These are phyloP conservation scores for Idaea dimidiata DNA, from an alignment of 2,888 invertebrate genomes.

Conservation along the genomic window DNA sequence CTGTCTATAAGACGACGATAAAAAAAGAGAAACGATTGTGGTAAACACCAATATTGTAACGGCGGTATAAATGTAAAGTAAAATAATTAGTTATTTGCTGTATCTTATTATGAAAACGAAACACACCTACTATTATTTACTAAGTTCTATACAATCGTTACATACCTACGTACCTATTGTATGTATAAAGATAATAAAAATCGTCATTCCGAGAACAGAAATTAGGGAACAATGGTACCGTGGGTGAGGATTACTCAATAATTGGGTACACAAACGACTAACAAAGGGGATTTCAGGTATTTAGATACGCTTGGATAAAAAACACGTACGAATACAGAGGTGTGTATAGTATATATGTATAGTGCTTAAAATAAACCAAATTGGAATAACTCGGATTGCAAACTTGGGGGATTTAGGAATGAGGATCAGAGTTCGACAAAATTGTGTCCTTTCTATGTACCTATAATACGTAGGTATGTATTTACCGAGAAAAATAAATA, in stretches of 20 bases:
- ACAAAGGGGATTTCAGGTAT: constrained; percentile 45
- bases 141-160: too few species aligned
- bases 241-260: constrained; percentile 53
- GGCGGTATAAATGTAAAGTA: too few species aligned
- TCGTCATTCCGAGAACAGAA: constrained; percentile 35
- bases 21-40: too few species aligned
- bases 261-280: constrained; percentile 41
- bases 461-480: too few species aligned
- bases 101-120: too few species aligned
- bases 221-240: constrained; percentile 42
- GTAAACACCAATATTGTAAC: too few species aligned
- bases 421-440: constrained; percentile 21
- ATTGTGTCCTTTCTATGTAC: too few species aligned
- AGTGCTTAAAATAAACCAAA: constrained; percentile 21
- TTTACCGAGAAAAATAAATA: too few species aligned
- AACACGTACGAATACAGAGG: constrained; percentile 22
- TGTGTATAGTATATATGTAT: too few species aligned
- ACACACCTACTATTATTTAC: too few species aligned
- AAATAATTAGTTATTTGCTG: too few species aligned
- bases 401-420: constrained; percentile 23
- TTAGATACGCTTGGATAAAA: constrained; percentile 32
- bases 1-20: too few species aligned
- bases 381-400: constrained; percentile 28
- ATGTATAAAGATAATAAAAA: constrained; percentile 28
- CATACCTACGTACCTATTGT: background rate